Evolutionary conservation across 2,797 vertebrate species (phyloP).

Genomic region (Antennarius maculatus): DNA sequence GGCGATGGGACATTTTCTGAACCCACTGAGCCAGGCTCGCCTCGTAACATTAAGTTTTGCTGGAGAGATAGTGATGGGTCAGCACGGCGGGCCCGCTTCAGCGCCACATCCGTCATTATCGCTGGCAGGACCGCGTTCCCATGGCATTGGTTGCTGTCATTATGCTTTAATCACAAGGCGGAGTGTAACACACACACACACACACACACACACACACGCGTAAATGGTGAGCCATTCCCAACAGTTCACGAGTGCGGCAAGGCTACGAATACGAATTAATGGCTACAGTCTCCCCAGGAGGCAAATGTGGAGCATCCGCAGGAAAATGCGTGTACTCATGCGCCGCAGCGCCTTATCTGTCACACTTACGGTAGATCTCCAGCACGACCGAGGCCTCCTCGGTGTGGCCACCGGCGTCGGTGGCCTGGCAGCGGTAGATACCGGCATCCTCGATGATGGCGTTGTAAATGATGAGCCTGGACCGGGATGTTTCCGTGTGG

Average conservation of each 20-base stretch:
- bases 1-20: conserved; percentile 11
- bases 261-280: conserved; percentile 46
- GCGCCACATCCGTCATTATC: conserved; percentile 61
- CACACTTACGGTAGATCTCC: conserved; percentile 95
- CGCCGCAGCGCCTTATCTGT: conserved; percentile 10
- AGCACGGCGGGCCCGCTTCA: conserved; percentile 48
- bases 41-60: conserved; percentile 35
- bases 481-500: conserved; percentile 90
- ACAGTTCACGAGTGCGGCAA: conserved; percentile 21
- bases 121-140: conserved; percentile 59
- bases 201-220: conserved; percentile 6
- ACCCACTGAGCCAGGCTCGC: conserved; percentile 12
- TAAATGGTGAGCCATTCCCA: conserved; percentile 5
- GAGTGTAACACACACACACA: conserved; percentile 33
- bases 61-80: conserved; percentile 57
- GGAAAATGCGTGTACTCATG: conserved; percentile 3
- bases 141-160: conserved; percentile 49
- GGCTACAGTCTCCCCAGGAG: conserved; percentile 25
- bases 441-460: conserved; percentile 96
- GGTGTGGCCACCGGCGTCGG: conserved; percentile 87
- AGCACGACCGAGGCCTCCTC: conserved; percentile 95
- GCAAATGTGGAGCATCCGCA: conserved; percentile 17
- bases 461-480: conserved; percentile 95
- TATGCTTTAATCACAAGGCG: conserved; percentile 65
- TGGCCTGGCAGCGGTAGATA: conserved; percentile 95